Conservation (phyloP, 2,797 vertebrate species). For the Gorsachius magnificus region DNA sequence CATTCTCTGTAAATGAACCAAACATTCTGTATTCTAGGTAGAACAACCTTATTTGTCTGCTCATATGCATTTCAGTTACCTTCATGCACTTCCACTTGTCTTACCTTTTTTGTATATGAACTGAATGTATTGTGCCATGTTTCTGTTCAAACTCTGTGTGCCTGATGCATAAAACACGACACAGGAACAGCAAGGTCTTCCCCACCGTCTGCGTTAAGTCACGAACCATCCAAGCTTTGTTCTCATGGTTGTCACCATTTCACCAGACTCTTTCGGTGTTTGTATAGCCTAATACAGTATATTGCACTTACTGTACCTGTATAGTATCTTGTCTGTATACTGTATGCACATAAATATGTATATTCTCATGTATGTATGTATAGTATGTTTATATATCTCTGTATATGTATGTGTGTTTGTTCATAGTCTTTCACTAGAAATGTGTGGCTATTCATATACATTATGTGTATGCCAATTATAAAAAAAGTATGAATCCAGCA, state of each 20-base stretch:
- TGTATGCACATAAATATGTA: constrained; percentile 40
- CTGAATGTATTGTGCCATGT: not conserved
- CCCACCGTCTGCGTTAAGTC: not conserved
- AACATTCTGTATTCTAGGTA: constrained; percentile 18
- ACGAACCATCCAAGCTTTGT: constrained; percentile 13
- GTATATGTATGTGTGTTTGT: constrained; percentile 45
- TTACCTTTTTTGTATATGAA: not conserved
- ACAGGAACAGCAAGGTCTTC: not conserved
- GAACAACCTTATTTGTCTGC: constrained; percentile 7
- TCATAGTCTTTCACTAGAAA: constrained; percentile 43
- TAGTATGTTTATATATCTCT: constrained; percentile 37
- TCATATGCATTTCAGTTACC: not conserved
- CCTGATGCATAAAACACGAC: not conserved
- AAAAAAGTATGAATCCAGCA: constrained; percentile 51
- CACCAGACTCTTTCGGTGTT: constrained; percentile 25
- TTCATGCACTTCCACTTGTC: not conserved
- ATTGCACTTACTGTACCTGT: constrained; percentile 51
- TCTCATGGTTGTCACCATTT: constrained; percentile 30
- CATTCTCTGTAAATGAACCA: constrained; percentile 41
- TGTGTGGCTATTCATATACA: constrained; percentile 45
- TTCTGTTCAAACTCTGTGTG: constrained; percentile 9
- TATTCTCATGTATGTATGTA: constrained; percentile 51
- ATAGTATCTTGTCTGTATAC: constrained; percentile 63
- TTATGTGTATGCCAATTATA: constrained; percentile 24
- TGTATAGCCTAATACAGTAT: constrained; percentile 47